Evolutionary conservation across 1,140 invertebrate genomes (phyloP).

Genomic region (Tetramorium parvispinum): DNA sequence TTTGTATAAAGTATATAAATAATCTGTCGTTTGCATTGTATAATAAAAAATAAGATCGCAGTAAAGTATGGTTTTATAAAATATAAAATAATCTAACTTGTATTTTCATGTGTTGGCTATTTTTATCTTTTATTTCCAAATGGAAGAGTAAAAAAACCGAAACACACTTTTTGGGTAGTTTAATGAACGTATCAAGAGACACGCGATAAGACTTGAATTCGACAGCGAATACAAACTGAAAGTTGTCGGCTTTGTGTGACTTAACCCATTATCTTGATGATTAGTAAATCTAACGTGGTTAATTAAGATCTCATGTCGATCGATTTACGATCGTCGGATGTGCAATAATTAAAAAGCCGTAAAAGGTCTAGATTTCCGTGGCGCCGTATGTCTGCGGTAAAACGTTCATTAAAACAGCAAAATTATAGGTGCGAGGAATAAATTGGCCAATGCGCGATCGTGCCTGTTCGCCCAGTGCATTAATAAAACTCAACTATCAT

Average conservation of each 20-base stretch:
- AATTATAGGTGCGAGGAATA: constrained; percentile 32
- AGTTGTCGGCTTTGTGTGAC: not conserved
- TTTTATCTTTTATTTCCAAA: not conserved
- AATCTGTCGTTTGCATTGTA: not conserved
- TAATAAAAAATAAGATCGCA: not conserved
- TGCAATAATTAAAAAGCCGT: constrained; percentile 50
- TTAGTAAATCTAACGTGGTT: constrained; percentile 46
- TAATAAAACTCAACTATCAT: constrained; percentile 31
- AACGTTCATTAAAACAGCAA: constrained; percentile 32
- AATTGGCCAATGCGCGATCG: constrained; percentile 29
- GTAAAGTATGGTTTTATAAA: not conserved
- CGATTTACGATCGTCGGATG: constrained; percentile 46
- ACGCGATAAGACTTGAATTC: not conserved
- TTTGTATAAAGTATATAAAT: not conserved
- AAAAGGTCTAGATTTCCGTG: constrained; percentile 33
- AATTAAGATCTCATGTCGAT: constrained; percentile 49
- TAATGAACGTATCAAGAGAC: not conserved
- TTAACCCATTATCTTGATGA: constrained; percentile 42
- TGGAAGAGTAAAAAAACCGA: not conserved
- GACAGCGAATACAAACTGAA: not conserved
- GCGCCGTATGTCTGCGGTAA: constrained; percentile 3
- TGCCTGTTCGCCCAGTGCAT: not conserved
- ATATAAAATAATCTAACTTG: not conserved
- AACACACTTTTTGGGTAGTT: not conserved
- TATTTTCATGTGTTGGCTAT: no score